Conservation (phyloP, 2,888 invertebrate genomes). For the Mythimna vitellina region DNA sequence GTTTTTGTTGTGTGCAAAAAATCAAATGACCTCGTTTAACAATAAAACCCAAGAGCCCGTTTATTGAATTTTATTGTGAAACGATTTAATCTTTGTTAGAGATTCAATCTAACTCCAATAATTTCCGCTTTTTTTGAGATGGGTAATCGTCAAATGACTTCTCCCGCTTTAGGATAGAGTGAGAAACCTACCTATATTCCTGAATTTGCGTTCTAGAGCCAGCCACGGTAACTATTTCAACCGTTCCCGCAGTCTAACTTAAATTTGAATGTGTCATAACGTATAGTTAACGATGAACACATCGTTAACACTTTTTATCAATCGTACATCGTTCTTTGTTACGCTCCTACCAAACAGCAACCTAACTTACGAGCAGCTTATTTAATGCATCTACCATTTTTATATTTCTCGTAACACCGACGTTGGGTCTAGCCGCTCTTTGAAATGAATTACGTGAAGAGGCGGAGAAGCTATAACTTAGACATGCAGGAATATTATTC, state of each 20-base stretch:
- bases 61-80: not conserved
- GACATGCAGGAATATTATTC: conserved; percentile 23
- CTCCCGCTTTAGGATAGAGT: too few species aligned
- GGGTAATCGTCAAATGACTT: too few species aligned
- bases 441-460: conserved; percentile 35
- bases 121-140: not conserved
- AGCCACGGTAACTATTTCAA: too few species aligned
- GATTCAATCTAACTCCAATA: not conserved
- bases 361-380: not conserved
- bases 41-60: not conserved
- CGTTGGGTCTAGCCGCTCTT: conserved; percentile 47
- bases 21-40: not conserved
- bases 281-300: too few species aligned
- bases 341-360: conserved; percentile 7
- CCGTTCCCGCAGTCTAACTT: too few species aligned
- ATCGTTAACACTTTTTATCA: too few species aligned
- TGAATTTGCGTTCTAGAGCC: too few species aligned
- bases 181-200: too few species aligned
- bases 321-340: not conserved
- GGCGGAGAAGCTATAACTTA: conserved; percentile 29
- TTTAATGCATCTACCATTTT: conserved; percentile 28
- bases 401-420: conserved; percentile 20
- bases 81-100: not conserved
- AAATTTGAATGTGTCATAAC: too few species aligned
- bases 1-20: not conserved